These are phyloP conservation scores for Zaprionus obscuricornis DNA, from an alignment of 2,888 invertebrate species.

Conservation along the genomic window DNA sequence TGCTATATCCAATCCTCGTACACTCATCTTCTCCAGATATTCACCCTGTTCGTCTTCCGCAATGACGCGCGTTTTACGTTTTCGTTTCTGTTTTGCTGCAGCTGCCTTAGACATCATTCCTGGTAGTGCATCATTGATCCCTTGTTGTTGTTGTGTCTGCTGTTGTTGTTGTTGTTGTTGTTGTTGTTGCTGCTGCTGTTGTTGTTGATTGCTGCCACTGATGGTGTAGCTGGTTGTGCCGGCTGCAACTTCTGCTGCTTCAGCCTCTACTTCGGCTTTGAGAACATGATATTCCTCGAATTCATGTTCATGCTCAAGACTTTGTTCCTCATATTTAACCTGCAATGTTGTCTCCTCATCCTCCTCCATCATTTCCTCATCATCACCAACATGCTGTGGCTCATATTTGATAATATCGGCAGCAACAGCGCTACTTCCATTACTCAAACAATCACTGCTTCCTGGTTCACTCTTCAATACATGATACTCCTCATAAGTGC, in stretches of 20 bases:
- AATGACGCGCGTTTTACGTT: slow-evolving; percentile 80
- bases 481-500: slow-evolving; percentile 78
- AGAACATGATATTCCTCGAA: slow-evolving; percentile 68
- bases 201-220: slow-evolving; percentile 39
- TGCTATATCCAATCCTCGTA: slow-evolving; percentile 82
- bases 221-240: slow-evolving; percentile 68
- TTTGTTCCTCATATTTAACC: slow-evolving; percentile 70
- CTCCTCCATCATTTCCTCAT: slow-evolving; percentile 61
- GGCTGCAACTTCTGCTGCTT: slow-evolving; percentile 49
- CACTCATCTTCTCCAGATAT: slow-evolving; percentile 82
- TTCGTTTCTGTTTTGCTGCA: slow-evolving; percentile 80
- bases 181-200: slow-evolving; percentile 31
- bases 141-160: too few relatives aligned
- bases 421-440: slow-evolving; percentile 64
- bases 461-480: slow-evolving; percentile 69
- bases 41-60: slow-evolving; percentile 82
- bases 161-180: too few relatives aligned
- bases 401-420: slow-evolving; percentile 66
- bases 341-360: slow-evolving; percentile 63
- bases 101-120: slow-evolving; percentile 52
- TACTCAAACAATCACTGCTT: slow-evolving; percentile 68
- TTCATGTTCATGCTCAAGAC: slow-evolving; percentile 60
- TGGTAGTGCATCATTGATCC: slow-evolving; percentile 49
- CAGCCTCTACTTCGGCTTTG: slow-evolving; percentile 63
- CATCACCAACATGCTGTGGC: slow-evolving; percentile 63